Evolutionary conservation across 2,888 invertebrate species (phyloP).

Genomic region (Diadegma fenestrale): DNA sequence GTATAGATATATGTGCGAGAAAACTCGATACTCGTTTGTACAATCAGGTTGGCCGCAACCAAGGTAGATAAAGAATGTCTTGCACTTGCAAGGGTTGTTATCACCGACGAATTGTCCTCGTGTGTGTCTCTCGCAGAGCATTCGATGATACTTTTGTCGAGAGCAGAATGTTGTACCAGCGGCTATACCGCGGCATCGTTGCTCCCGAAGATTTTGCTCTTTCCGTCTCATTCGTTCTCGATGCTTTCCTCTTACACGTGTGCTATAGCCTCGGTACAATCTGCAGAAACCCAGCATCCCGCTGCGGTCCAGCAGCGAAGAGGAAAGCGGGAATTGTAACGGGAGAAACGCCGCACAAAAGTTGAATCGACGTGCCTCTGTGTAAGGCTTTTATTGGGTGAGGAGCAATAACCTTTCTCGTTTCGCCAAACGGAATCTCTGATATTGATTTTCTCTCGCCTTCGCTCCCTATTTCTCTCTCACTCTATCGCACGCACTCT

Average conservation of each 20-base stretch:
- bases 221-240: neutral
- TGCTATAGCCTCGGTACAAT: conserved; percentile 46
- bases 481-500: conserved; percentile 14
- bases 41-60: conserved; percentile 17
- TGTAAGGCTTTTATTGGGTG: conserved; percentile 62
- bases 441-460: conserved; percentile 67
- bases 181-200: conserved; percentile 4
- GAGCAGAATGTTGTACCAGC: conserved; percentile 41
- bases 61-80: conserved; percentile 31
- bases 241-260: conserved; percentile 5
- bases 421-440: conserved; percentile 64
- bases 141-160: conserved; percentile 59
- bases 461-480: neutral
- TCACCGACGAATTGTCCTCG: conserved; percentile 56
- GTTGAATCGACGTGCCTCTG: conserved; percentile 51
- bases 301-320: conserved; percentile 11
- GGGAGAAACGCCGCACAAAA: conserved; percentile 3
- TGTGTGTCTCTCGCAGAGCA: conserved; percentile 3
- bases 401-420: conserved; percentile 66
- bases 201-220: conserved; percentile 19
- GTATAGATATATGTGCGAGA: neutral
- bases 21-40: conserved; percentile 32
- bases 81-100: conserved; percentile 51
- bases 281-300: conserved; percentile 40
- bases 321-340: conserved; percentile 31